phyloP scores from a whole-genome alignment of 1,140 invertebrate genomes.

The Drosophila ironensis region DNA sequence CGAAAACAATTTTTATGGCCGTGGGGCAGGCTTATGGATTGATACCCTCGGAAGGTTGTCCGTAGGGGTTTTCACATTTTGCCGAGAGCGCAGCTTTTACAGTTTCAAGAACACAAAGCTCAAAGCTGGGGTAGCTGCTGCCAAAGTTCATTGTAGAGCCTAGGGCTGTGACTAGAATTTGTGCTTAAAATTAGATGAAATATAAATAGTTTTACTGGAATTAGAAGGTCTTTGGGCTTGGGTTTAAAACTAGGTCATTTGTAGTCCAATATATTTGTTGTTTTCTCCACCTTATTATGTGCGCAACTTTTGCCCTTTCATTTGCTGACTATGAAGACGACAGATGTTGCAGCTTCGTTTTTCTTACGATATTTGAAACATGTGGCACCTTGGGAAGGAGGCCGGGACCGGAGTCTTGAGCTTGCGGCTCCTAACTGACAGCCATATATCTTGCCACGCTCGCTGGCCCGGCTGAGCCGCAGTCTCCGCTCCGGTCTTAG shows the following conservation, averaged over 20 bases:
- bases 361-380: conserved; percentile 41
- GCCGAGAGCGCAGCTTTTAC: not conserved
- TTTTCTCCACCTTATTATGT: conserved; percentile 57
- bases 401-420: not conserved
- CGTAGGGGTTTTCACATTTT: not conserved
- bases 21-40: conserved; percentile 47
- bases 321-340: conserved; percentile 42
- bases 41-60: conserved; percentile 38
- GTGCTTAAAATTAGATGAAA: too few species aligned
- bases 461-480: conserved; percentile 7
- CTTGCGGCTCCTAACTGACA: conserved; percentile 56
- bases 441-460: conserved; percentile 74
- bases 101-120: too few species aligned
- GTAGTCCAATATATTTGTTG: conserved; percentile 17
- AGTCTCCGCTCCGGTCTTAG: conserved; percentile 23
- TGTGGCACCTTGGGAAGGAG: conserved; percentile 61
- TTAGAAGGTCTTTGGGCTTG: too few species aligned
- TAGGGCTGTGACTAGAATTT: too few species aligned
- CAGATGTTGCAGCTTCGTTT: conserved; percentile 60
- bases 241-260: too few species aligned
- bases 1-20: conserved; percentile 67
- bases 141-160: too few species aligned
- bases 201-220: too few species aligned
- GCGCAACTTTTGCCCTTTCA: conserved; percentile 36
- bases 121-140: too few species aligned